phyloP scores from a whole-genome alignment of 2,797 vertebrate species.

The Dicrostonyx torquatus region DNA sequence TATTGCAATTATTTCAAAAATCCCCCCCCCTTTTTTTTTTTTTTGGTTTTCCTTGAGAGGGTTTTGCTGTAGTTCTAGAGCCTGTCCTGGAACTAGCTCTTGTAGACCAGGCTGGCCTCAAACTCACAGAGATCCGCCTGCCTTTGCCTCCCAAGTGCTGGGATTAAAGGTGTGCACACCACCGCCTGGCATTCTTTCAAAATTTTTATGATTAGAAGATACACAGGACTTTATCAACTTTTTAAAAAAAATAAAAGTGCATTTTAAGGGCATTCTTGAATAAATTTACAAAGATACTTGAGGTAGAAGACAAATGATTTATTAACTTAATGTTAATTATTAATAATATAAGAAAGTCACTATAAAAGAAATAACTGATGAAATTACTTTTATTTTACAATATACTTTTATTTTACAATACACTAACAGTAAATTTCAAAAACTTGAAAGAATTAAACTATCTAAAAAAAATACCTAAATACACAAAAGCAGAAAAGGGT shows the following conservation, averaged over 20 bases:
- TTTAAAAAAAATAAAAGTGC: conserved; percentile 11
- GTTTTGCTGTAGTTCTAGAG: too few species aligned
- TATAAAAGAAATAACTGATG: conserved; percentile 15
- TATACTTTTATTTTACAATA: not conserved
- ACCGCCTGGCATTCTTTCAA: not conserved
- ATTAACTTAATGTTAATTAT: conserved; percentile 54
- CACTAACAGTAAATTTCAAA: not conserved
- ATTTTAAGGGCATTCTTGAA: conserved; percentile 56
- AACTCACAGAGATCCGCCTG: too few species aligned
- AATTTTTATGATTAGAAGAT: conserved; percentile 36
- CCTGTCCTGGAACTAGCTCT: too few species aligned
- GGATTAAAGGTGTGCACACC: too few species aligned
- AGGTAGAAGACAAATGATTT: conserved; percentile 43
- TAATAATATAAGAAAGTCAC: conserved; percentile 31
- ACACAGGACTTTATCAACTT: not conserved
- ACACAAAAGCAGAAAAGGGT: not conserved
- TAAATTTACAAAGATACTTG: conserved; percentile 37
- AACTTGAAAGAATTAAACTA: not conserved
- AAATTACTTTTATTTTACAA: conserved; percentile 5
- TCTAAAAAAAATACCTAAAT: not conserved
- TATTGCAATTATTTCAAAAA: conserved; percentile 35
- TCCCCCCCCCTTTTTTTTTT: too few species aligned
- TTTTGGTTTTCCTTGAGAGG: too few species aligned
- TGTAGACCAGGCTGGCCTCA: too few species aligned
- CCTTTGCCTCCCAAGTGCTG: too few species aligned